Percentiles rank a stretch among this genome's conserved stretches.
phyloP scores from a whole-genome alignment of 2,113 vertebrate genomes.

The Perccottus glenii region DNA sequence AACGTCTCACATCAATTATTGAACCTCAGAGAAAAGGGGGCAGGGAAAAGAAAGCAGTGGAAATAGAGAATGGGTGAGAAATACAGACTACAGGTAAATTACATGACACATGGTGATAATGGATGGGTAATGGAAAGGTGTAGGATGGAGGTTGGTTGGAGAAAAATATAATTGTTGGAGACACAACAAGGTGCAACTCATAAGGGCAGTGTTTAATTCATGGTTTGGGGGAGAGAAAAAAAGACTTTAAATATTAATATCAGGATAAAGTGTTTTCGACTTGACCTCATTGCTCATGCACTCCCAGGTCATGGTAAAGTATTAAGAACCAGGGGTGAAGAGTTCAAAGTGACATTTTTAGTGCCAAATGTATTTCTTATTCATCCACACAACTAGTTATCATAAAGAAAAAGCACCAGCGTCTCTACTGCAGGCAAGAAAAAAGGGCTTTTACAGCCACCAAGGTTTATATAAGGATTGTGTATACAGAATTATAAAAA shows the following conservation, averaged over 20 bases:
- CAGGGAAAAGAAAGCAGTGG: neutral
- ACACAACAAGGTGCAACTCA: slow-evolving; percentile 41
- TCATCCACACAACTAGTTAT: slow-evolving; percentile 5
- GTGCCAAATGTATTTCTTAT: neutral
- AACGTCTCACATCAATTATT: slow-evolving; percentile 72
- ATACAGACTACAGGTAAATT: slow-evolving; percentile 8
- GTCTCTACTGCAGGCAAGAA: neutral
- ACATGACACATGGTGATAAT: neutral
- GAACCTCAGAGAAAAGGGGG: slow-evolving; percentile 24
- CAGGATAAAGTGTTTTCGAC: slow-evolving; percentile 52
- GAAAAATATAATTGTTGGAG: neutral
- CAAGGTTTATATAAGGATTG: neutral
- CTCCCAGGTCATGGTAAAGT: slow-evolving; percentile 31
- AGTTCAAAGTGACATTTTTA: slow-evolving; percentile 15
- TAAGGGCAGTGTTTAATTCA: slow-evolving; percentile 49
- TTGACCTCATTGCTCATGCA: slow-evolving; percentile 55
- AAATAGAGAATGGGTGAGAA: slow-evolving; percentile 5
- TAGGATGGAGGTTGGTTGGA: neutral
- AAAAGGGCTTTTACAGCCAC: neutral
- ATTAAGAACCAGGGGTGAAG: slow-evolving; percentile 15
- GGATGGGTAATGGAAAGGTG: neutral
- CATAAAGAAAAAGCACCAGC: neutral
- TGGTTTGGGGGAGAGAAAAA: slow-evolving; percentile 42
- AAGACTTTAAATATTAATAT: slow-evolving; percentile 60
- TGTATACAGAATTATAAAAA: neutral